Evolutionary conservation across 2,888 invertebrate species (phyloP).

Genomic region (Synergus laeviventris): DNA sequence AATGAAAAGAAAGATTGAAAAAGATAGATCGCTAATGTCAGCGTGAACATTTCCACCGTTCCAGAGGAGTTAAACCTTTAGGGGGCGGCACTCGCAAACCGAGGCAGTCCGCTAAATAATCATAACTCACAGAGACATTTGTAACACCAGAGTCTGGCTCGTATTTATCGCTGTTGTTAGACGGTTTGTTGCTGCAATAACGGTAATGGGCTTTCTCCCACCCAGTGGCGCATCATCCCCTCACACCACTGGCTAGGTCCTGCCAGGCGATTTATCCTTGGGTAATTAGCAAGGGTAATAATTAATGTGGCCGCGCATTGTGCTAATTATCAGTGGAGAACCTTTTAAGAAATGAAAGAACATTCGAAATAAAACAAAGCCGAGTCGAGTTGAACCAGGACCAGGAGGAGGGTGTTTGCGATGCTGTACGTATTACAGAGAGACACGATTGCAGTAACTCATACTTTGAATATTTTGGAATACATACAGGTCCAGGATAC

Average conservation of each 20-base stretch:
- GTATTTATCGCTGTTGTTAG: conserved; percentile 75
- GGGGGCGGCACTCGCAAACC: conserved; percentile 7
- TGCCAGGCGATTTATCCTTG: conserved; percentile 75
- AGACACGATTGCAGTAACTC: conserved; percentile 41
- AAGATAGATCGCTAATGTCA: conserved; percentile 30
- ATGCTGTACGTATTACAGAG: conserved; percentile 49
- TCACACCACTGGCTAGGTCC: conserved; percentile 58
- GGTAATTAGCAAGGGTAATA: conserved; percentile 75
- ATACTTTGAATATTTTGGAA: conserved; percentile 28
- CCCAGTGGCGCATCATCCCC: conserved; percentile 47
- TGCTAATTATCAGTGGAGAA: conserved; percentile 75
- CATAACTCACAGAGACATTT: conserved; percentile 71
- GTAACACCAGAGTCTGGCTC: conserved; percentile 65
- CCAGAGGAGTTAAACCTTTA: conserved; percentile 25
- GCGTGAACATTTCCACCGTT: conserved; percentile 13
- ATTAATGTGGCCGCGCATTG: conserved; percentile 75
- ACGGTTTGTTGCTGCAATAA: conserved; percentile 75
- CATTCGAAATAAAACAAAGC: conserved; percentile 74
- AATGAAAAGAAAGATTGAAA: conserved; percentile 34
- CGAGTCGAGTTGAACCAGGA: conserved; percentile 42
- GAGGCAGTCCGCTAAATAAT: conserved; percentile 62
- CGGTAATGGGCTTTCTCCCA: conserved; percentile 71
- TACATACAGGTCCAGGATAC: conserved; percentile 51
- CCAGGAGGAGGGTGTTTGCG: conserved; percentile 53
- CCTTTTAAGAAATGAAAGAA: conserved; percentile 77